Evolutionary conservation across 2,113 vertebrate species (phyloP), one percentile per base, ranked within the genome.

Genomic region (Gallinago paraguaiae): DNA sequence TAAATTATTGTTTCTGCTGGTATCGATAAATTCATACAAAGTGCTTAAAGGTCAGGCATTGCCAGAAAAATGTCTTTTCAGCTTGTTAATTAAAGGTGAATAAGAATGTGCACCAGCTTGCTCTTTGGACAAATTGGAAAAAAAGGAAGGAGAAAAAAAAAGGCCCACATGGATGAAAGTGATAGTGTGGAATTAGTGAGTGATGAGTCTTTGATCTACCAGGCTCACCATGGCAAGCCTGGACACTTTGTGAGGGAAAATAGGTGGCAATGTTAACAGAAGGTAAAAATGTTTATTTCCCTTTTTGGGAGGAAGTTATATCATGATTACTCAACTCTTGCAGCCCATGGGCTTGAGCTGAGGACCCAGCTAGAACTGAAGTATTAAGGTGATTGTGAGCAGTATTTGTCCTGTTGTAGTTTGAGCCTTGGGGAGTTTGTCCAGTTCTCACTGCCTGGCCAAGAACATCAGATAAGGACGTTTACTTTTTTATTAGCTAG

Each of bases 31-130:
- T 97, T 94, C 25, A 24, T 56, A 80, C 71, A 39, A 33, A 59
- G 87, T 95, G 75, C 84, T 79, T 97, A 96, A 96, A 97, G 97
- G 97, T 96, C 97, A 97, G 90, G 39, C 80, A 81, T 82, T 90
- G 75, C 92, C 89, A 90, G 94, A 92, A 86, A 91, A 93, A 95
- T 51, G 92, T 91, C 92, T 96, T 95, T 96, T 94, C 64, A 30
- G 68, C 88, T 92, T 88, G 93, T 94, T 97, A 96, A 95, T 97
- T 95, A 96, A 94, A 86, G 60, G 71, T 91, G 92, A 96, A 37
- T 95, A 79, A 87, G 90, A 96, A 89, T 23, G 33, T 43, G 78
- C 89, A 85, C 31, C 51, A 59, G 24, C 33, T 68, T 63, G 19
- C 28, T 87, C 87, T 91, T 95, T 84, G 81, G 83, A 86, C 89